Base-by-base conservation (phyloP, 2,888 invertebrate species). In the Lithodes maja region DNA sequence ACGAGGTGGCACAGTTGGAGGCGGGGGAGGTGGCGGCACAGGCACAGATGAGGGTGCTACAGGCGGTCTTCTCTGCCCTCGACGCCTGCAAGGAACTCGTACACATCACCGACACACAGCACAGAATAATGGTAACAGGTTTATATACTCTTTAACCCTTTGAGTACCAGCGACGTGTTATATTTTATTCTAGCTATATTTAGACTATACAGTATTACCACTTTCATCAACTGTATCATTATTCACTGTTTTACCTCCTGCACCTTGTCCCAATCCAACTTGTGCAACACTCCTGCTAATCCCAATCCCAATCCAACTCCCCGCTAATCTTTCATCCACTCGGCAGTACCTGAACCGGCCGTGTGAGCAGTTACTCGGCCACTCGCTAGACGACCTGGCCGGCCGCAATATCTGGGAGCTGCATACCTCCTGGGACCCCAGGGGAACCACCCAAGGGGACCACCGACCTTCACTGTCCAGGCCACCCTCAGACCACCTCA, bases 81-180 rank as follows among this genome's bases (percentile, higher is more conserved):
- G 98, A 98, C 94, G 96, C 96, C 93, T 97, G 97, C 82, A 95
- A 96, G 89, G 98, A 98, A 94, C 96, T 98, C 92, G 96, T 98
- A 33, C 96, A 98, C 92, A 96, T 99, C 92, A 97, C 98, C 49
- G 97, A 98, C 93, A 96, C 97, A 93, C 95, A 96, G 93, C 96
- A 97, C 93, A 92, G 78, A 55, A 91, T 92, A 74, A 85, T 89
- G 90, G 92, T 92, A 1, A 61, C 9, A 33, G 33, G 33, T 33
- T 33, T 33, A 33, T 33, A 33, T 33, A 33, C 33, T 33, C 33
- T 33, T 33, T 33, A 33, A 33, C 33, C 33, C 33, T 33, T 33
- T 33, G 33, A 33, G 33, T 33, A 33, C 33, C 0, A 33, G 33
- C 33, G 33, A 33, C 33, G 33, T 33, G 33, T 33, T 33, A 33